Conservation (phyloP, 1,140 invertebrate species). For the Globodera rostochiensis region DNA sequence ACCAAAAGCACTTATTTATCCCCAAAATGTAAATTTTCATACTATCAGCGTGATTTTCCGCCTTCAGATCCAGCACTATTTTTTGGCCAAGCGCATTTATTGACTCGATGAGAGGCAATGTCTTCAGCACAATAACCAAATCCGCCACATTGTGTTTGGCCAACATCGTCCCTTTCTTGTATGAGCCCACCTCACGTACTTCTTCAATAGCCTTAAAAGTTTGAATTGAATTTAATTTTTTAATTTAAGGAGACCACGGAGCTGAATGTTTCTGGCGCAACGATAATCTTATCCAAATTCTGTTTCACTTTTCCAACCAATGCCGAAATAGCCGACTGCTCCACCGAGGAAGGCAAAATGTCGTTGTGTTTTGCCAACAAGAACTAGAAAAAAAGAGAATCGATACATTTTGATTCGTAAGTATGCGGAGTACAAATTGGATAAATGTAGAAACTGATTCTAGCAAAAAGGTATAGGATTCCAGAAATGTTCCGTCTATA, state of each 20-base stretch:
- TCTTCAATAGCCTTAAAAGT: constrained; percentile 52
- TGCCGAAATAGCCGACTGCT: constrained; percentile 45
- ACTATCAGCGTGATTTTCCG: constrained; percentile 63
- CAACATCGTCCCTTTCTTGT: constrained; percentile 97
- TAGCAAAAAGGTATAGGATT: constrained; percentile 11
- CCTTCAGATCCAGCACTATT: constrained; percentile 80
- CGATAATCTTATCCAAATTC: constrained; percentile 43
- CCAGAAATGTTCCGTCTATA: neutral
- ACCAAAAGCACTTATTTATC: no score
- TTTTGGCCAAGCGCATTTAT: constrained; percentile 87
- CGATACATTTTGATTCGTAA: neutral
- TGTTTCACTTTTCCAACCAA: constrained; percentile 51
- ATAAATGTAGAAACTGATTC: no score
- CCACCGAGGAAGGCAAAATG: constrained; percentile 39
- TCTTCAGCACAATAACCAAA: constrained; percentile 96
- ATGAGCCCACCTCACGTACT: constrained; percentile 74
- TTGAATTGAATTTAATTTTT: neutral
- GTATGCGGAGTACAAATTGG: neutral
- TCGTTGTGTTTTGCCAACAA: constrained; percentile 40
- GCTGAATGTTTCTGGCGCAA: constrained; percentile 43
- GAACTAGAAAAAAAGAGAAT: constrained; percentile 30
- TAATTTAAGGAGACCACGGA: constrained; percentile 45
- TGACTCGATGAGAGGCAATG: constrained; percentile 88
- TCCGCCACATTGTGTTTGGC: constrained; percentile 91
- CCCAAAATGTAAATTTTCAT: neutral